Evolutionary conservation across 2,113 vertebrate species (phyloP).

Genomic region (Axis porcinus): DNA sequence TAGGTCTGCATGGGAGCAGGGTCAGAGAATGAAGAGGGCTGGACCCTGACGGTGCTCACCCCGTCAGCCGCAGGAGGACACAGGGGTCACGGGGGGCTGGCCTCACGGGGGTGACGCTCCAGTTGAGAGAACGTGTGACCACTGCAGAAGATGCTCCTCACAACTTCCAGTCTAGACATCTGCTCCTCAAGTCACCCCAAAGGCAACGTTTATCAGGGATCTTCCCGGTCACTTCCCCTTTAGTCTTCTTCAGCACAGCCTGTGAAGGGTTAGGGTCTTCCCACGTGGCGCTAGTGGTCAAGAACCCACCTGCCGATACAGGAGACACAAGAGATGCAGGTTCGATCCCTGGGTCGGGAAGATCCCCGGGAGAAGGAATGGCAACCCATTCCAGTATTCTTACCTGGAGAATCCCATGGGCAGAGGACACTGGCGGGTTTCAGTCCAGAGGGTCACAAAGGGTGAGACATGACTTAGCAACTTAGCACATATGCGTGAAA

Average conservation of each 20-base stretch:
- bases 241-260: neutral
- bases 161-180: neutral
- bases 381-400: neutral
- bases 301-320: neutral
- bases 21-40: neutral
- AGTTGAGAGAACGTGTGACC: neutral
- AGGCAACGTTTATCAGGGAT: neutral
- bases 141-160: neutral
- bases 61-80: neutral
- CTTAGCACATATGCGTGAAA: neutral
- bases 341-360: neutral
- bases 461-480: neutral
- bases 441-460: neutral
- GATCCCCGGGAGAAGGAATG: neutral
- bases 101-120: neutral
- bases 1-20: neutral
- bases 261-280: neutral
- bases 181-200: neutral
- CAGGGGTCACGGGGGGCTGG: neutral
- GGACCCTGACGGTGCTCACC: neutral
- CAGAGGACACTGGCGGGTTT: neutral
- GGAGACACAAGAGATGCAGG: neutral
- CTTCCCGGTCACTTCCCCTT: neutral
- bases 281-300: neutral
- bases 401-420: neutral